A percentile compares a stretch with the other conserved stretches of the same genome.
These are phyloP conservation scores for Matsumyia berberina DNA, from an alignment of 2,888 invertebrate genomes.

Conservation along the genomic window DNA sequence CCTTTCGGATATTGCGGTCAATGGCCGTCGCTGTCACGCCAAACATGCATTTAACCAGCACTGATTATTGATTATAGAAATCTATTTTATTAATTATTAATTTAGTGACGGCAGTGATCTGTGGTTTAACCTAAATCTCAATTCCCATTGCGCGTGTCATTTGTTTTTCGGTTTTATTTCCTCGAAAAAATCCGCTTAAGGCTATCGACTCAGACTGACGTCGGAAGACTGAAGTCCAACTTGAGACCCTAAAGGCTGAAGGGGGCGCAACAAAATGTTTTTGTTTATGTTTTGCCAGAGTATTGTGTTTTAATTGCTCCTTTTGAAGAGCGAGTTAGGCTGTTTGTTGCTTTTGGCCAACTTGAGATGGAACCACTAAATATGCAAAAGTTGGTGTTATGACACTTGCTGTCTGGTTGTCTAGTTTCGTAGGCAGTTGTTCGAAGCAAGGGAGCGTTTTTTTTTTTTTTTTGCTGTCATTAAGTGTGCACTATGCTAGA, in stretches of 20 bases:
- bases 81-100: not conserved
- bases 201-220: not conserved
- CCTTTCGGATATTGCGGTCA: slow-evolving; percentile 34
- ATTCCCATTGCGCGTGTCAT: not conserved
- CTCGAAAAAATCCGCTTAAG: slow-evolving; percentile 12
- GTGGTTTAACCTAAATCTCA: slow-evolving; percentile 19
- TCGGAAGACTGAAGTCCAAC: not conserved
- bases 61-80: slow-evolving; percentile 28
- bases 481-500: not conserved
- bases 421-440: not conserved
- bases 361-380: not conserved
- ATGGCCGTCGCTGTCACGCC: slow-evolving; percentile 13
- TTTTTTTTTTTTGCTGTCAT: not conserved
- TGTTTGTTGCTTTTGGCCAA: not conserved
- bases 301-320: slow-evolving; percentile 14
- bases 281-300: slow-evolving; percentile 28
- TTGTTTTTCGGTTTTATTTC: slow-evolving; percentile 26
- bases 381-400: slow-evolving; percentile 1
- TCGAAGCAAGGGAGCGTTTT: no score
- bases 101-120: not conserved
- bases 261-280: not conserved
- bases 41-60: not conserved
- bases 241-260: not conserved
- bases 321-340: slow-evolving; percentile 7
- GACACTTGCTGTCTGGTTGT: not conserved